Evolutionary conservation across 2,888 invertebrate genomes (phyloP).

Genomic region (Steinernema hermaphroditum): DNA sequence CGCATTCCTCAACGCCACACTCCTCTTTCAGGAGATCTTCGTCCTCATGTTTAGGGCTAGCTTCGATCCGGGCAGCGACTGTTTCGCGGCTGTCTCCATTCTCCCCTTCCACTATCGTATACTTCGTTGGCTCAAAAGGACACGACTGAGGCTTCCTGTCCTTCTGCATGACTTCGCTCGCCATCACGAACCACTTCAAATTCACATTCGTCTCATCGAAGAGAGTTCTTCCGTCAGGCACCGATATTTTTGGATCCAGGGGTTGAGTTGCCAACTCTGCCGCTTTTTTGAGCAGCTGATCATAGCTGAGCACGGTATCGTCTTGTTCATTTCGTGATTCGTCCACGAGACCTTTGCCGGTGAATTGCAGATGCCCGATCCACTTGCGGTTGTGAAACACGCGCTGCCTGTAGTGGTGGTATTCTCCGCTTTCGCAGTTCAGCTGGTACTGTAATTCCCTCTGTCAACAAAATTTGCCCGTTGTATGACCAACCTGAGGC

Average conservation of each 20-base stretch:
- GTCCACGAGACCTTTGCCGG: constrained; percentile 76
- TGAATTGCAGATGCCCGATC: constrained; percentile 78
- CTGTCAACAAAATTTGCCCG: neutral
- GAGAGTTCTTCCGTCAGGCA: constrained; percentile 77
- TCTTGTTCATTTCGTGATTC: constrained; percentile 59
- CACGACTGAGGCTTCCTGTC: neutral
- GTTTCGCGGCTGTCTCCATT: constrained; percentile 22
- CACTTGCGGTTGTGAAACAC: constrained; percentile 81
- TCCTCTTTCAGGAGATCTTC: constrained; percentile 34
- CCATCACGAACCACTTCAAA: constrained; percentile 85
- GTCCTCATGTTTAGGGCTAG: neutral
- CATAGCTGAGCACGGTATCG: neutral
- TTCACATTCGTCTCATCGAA: constrained; percentile 76
- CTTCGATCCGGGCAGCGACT: neutral
- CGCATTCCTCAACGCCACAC: too few relatives aligned
- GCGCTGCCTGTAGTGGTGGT: constrained; percentile 80
- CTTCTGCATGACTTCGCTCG: constrained; percentile 74
- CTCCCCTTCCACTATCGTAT: neutral
- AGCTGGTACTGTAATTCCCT: constrained; percentile 76
- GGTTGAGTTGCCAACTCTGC: constrained; percentile 30
- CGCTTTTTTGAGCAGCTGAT: constrained; percentile 29
- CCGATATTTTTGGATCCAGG: constrained; percentile 71
- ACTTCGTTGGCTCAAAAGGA: constrained; percentile 25
- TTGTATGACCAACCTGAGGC: constrained; percentile 69
- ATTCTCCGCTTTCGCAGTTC: constrained; percentile 85